A percentile compares a stretch with the other conserved stretches of the same genome.
These are phyloP conservation scores for Acrossocheilus wenchowensis DNA, from an alignment of 2,797 vertebrate species.

Conservation along the genomic window DNA sequence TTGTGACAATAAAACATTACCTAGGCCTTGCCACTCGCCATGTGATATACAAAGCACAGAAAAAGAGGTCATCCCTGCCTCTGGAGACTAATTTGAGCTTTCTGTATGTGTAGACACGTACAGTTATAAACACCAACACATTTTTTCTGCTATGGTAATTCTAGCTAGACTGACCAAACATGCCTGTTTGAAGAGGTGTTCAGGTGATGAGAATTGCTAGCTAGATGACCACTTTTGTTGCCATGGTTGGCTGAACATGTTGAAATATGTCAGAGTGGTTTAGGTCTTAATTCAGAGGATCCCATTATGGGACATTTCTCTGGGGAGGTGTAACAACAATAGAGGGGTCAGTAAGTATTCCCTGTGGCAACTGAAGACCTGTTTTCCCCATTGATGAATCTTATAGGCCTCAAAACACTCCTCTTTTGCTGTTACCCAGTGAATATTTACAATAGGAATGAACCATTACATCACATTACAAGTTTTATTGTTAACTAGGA, in stretches of 20 bases:
- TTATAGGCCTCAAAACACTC: not conserved
- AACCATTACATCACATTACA: not conserved
- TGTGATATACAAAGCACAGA: conserved; percentile 5
- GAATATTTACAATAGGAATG: not conserved
- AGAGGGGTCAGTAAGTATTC: not conserved
- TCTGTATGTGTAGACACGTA: conserved; percentile 18
- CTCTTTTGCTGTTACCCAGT: not conserved
- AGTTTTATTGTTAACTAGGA: not conserved
- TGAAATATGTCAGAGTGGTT: conserved; percentile 53
- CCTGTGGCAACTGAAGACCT: conserved; percentile 12
- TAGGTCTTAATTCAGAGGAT: conserved; percentile 10
- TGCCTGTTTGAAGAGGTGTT: conserved; percentile 28
- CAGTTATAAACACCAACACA: conserved; percentile 28
- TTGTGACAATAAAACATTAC: conserved; percentile 48
- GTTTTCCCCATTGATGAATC: conserved; percentile 9
- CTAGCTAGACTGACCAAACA: not conserved
- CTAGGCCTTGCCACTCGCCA: conserved; percentile 18
- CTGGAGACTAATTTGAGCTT: conserved; percentile 34
- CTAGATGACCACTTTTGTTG: conserved; percentile 52
- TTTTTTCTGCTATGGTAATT: conserved; percentile 22
- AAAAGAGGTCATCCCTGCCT: conserved; percentile 39
- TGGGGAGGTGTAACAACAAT: conserved; percentile 34
- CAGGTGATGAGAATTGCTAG: conserved; percentile 43
- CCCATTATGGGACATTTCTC: conserved; percentile 42
- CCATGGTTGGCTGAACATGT: conserved; percentile 43